phyloP scores from a whole-genome alignment of 2,888 invertebrate genomes.

The Elysia crispata region DNA sequence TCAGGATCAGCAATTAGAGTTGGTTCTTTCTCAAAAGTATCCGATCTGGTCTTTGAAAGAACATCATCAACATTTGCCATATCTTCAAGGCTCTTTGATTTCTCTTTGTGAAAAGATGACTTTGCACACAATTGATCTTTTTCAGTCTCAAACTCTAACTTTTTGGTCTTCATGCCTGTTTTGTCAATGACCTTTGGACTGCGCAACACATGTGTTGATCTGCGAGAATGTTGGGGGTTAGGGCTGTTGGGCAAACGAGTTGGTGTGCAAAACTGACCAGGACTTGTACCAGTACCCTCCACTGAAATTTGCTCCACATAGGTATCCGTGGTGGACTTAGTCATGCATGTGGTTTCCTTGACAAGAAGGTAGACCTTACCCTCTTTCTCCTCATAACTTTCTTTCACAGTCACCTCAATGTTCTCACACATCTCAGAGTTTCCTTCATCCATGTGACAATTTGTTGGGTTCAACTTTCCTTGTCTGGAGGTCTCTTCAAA shows the following conservation, averaged over 20 bases:
- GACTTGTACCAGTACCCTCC: slow-evolving; percentile 15
- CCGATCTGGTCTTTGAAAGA: not conserved
- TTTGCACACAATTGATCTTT: no score
- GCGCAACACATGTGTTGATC: slow-evolving; percentile 65
- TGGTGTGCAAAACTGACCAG: slow-evolving; percentile 47
- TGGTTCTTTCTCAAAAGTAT: slow-evolving; percentile 38
- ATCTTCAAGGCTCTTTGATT: not conserved
- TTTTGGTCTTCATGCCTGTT: slow-evolving; percentile 9
- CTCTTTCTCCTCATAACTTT: slow-evolving; percentile 38
- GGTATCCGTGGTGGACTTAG: slow-evolving; percentile 35
- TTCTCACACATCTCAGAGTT: slow-evolving; percentile 40
- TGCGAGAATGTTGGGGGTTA: slow-evolving; percentile 57
- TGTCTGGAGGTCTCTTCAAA: slow-evolving; percentile 15
- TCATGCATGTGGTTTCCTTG: slow-evolving; percentile 42
- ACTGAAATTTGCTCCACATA: slow-evolving; percentile 24
- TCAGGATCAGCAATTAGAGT: not conserved
- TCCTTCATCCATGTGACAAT: not conserved
- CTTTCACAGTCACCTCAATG: slow-evolving; percentile 30
- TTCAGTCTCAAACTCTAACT: slow-evolving; percentile 13
- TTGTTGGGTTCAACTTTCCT: not conserved
- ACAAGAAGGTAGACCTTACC: slow-evolving; percentile 45
- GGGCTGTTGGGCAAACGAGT: slow-evolving; percentile 62
- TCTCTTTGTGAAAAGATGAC: not conserved
- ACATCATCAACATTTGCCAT: not conserved
- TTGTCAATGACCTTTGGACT: slow-evolving; percentile 48